phyloP scores from a whole-genome alignment of 2,113 vertebrate genomes.

The Delphinus delphis region DNA sequence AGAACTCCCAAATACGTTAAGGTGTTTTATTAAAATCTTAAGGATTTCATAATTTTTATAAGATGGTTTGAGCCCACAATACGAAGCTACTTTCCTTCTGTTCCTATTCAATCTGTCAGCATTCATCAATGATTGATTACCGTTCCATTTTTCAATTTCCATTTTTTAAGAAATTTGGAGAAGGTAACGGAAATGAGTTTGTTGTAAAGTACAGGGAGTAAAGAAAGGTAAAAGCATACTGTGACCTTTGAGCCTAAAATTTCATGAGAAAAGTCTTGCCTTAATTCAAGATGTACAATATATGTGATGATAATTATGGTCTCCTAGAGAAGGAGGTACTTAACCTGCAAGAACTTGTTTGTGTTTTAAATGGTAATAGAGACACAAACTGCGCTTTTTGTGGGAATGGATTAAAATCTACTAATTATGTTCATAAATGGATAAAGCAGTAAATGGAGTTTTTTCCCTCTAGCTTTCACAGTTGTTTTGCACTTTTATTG shows the following conservation, averaged over 20 bases:
- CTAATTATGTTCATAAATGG: conserved; percentile 4
- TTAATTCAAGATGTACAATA: neutral
- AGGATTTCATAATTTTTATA: neutral
- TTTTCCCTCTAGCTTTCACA: neutral
- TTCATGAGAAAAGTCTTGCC: neutral
- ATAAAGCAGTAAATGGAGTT: conserved; percentile 3
- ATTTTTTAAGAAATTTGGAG: conserved; percentile 30
- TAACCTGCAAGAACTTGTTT: neutral
- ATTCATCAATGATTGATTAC: neutral
- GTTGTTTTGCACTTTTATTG: neutral
- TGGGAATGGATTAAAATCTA: neutral
- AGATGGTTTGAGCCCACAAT: neutral
- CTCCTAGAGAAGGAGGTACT: neutral
- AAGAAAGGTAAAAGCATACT: neutral
- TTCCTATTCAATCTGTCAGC: neutral
- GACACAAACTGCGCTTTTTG: neutral
- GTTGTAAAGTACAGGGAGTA: neutral
- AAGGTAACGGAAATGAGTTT: neutral
- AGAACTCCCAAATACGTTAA: neutral
- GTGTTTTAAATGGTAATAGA: neutral
- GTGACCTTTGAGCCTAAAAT: neutral
- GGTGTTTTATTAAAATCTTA: neutral
- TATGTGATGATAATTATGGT: neutral
- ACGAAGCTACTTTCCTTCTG: neutral
- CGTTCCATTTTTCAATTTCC: neutral